Evolutionary conservation across 1,140 invertebrate genomes (phyloP).

Genomic region (Cyclina sinensis): DNA sequence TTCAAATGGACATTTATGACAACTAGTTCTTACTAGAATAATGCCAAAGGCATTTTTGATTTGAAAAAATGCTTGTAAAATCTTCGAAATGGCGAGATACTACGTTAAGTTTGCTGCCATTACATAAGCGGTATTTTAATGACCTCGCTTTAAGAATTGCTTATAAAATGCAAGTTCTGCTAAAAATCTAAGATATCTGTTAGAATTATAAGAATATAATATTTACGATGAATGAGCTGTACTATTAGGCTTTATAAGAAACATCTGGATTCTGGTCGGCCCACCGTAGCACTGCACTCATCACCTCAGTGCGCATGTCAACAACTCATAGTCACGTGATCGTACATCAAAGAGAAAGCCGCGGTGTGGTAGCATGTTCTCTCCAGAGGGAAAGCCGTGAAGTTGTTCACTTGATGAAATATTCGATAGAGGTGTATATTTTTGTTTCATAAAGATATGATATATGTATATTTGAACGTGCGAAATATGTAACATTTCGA

Average conservation of each 20-base stretch:
- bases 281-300: slow-evolving; percentile 52
- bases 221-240: background rate
- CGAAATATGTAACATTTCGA: slow-evolving; percentile 24
- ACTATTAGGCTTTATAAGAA: slow-evolving; percentile 12
- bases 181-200: slow-evolving; percentile 25
- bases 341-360: slow-evolving; percentile 47
- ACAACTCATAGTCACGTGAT: slow-evolving; percentile 55
- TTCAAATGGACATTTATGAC: too few relatives aligned
- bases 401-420: slow-evolving; percentile 42
- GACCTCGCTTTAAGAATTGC: background rate
- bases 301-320: slow-evolving; percentile 61
- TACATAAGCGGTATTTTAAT: slow-evolving; percentile 14
- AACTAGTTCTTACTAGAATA: too few relatives aligned
- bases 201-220: slow-evolving; percentile 48
- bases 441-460: slow-evolving; percentile 55
- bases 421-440: slow-evolving; percentile 40
- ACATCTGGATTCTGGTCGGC: slow-evolving; percentile 47
- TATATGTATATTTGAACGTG: slow-evolving; percentile 40
- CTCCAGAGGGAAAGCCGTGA: slow-evolving; percentile 8
- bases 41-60: too few relatives aligned
- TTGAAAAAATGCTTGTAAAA: too few relatives aligned
- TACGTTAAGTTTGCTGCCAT: too few relatives aligned
- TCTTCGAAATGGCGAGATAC: too few relatives aligned
- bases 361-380: slow-evolving; percentile 36
- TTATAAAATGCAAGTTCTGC: slow-evolving; percentile 11